Conservation (phyloP, 2,888 invertebrate species). For the Proisotoma minuta region DNA sequence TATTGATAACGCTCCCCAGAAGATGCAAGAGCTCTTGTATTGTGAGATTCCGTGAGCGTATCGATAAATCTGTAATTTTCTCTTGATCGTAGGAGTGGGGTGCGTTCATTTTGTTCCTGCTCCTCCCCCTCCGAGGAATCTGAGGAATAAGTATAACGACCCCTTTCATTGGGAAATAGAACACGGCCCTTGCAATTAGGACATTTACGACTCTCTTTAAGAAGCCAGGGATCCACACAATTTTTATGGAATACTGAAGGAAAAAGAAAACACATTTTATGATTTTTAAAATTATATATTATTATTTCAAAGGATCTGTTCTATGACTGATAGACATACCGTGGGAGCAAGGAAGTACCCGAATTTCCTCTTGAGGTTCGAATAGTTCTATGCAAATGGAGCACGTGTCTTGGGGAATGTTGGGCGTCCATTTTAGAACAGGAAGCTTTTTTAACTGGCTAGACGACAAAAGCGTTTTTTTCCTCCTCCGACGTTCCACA, state of each 20-base stretch:
- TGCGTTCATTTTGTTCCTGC: slow-evolving; percentile 26
- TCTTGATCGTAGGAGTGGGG: slow-evolving; percentile 25
- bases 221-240: slow-evolving; percentile 40
- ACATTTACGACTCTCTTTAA: slow-evolving; percentile 34
- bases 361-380: slow-evolving; percentile 34
- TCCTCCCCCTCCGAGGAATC: slow-evolving; percentile 28
- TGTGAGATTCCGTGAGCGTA: slow-evolving; percentile 29
- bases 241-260: slow-evolving; percentile 35
- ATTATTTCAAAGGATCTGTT: background rate
- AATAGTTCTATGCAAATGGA: slow-evolving; percentile 40
- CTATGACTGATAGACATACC: slow-evolving; percentile 12
- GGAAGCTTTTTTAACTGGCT: slow-evolving; percentile 38
- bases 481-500: slow-evolving; percentile 55
- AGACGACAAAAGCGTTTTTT: slow-evolving; percentile 58
- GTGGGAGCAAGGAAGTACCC: slow-evolving; percentile 39
- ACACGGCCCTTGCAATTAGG: slow-evolving; percentile 42
- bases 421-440: slow-evolving; percentile 31
- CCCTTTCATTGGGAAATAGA: slow-evolving; percentile 68
- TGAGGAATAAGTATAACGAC: slow-evolving; percentile 52
- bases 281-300: background rate
- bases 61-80: slow-evolving; percentile 35
- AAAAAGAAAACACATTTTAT: background rate
- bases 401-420: slow-evolving; percentile 40
- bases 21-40: background rate
- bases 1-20: background rate